Percentiles rank a stretch among this genome's conserved stretches.
phyloP scores from a whole-genome alignment of 2,888 invertebrate genomes.

The Tetanocera ferruginea region DNA sequence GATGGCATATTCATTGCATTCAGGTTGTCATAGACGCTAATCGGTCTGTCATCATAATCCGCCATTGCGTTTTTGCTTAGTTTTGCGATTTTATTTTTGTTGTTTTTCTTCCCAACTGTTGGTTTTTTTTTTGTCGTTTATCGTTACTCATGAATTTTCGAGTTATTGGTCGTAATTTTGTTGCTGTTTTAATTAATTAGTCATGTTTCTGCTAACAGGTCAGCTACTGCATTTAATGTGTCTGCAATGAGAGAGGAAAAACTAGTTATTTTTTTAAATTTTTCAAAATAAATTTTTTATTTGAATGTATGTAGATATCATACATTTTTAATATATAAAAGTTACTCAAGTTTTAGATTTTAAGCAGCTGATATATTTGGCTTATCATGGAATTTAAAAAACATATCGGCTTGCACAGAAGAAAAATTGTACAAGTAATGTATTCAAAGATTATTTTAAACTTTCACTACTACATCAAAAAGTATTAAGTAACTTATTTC shows the following conservation, averaged over 20 bases:
- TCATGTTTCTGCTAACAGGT: not conserved
- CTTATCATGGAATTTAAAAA: too few species aligned
- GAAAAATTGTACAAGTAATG: too few species aligned
- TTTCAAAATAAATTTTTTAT: too few species aligned
- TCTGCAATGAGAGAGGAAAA: not conserved
- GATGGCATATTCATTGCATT: slow-evolving; percentile 48
- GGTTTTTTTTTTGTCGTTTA: not conserved
- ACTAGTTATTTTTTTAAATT: not conserved
- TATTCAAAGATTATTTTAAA: too few species aligned
- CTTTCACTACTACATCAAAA: too few species aligned
- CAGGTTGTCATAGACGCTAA: slow-evolving; percentile 69
- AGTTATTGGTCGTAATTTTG: not conserved
- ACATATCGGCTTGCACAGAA: too few species aligned
- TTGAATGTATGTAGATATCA: too few species aligned
- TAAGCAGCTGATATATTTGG: too few species aligned
- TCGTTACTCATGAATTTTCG: not conserved
- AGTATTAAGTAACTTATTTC: too few species aligned
- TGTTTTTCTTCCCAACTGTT: not conserved
- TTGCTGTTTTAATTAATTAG: not conserved
- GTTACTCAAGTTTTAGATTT: too few species aligned
- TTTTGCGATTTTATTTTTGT: slow-evolving; percentile 24
- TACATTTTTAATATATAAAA: too few species aligned
- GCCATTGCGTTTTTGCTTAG: slow-evolving; percentile 53
- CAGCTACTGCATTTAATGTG: not conserved
- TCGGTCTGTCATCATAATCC: slow-evolving; percentile 61